Conservation (phyloP, 2,888 invertebrate genomes). For the Eupithecia abbreviata region DNA sequence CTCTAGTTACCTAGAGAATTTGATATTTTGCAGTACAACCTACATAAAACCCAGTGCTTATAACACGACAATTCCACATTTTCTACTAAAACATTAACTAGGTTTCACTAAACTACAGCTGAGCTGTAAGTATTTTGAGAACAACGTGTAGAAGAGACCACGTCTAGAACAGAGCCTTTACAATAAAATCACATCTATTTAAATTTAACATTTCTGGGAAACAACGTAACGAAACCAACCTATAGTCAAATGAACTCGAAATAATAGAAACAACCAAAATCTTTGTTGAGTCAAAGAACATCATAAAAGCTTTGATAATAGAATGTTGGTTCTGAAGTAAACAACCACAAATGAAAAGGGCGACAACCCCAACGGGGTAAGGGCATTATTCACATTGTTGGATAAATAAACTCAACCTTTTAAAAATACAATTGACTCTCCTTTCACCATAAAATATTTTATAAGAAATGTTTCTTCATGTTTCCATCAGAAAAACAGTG, state of each 20-base stretch:
- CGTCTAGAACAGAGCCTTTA: background rate
- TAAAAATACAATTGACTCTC: background rate
- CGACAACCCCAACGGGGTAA: conserved; percentile 54
- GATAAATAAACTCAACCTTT: background rate
- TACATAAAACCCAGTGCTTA: background rate
- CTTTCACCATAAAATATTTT: background rate
- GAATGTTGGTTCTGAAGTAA: conserved; percentile 51
- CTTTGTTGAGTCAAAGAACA: conserved; percentile 42
- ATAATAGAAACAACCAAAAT: conserved; percentile 32
- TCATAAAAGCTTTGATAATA: conserved; percentile 48
- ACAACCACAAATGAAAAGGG: conserved; percentile 61
- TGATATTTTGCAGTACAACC: background rate
- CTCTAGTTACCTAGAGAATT: background rate
- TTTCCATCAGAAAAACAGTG: too few relatives aligned
- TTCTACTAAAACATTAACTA: background rate
- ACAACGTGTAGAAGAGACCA: background rate
- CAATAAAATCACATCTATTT: background rate
- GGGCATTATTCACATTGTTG: conserved; percentile 6
- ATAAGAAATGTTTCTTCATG: background rate
- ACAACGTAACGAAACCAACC: background rate
- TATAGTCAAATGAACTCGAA: conserved; percentile 19
- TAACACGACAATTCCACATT: background rate
- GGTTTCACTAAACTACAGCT: background rate
- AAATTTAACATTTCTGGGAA: background rate
- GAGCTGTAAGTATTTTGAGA: background rate